phyloP scores from a whole-genome alignment of 2,888 invertebrate species.

The Homarus gammarus region DNA sequence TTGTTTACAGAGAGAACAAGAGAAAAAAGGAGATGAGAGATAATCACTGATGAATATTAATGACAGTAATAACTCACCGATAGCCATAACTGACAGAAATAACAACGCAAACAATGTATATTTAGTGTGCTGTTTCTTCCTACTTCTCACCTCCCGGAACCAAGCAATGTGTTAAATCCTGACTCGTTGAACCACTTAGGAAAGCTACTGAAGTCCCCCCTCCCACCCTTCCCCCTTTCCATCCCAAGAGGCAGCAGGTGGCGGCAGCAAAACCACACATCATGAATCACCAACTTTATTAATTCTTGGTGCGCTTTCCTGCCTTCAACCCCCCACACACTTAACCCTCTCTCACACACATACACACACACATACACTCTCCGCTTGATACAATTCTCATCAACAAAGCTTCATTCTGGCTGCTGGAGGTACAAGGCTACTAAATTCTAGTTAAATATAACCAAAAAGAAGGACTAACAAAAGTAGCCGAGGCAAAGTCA shows the following conservation, averaged over 20 bases:
- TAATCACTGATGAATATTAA: too few relatives aligned
- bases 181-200: conserved; percentile 20
- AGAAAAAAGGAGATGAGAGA: too few relatives aligned
- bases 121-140: too few relatives aligned
- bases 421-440: conserved; percentile 6
- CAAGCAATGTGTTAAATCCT: background rate
- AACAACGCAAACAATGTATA: too few relatives aligned
- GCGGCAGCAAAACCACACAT: background rate
- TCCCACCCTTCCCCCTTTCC: too few relatives aligned
- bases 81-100: too few relatives aligned
- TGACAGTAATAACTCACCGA: too few relatives aligned
- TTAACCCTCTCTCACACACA: conserved; percentile 29
- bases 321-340: conserved; percentile 13
- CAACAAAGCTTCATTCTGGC: conserved; percentile 23
- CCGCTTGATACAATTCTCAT: conserved; percentile 37
- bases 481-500: conserved; percentile 53
- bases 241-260: background rate
- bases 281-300: conserved; percentile 18
- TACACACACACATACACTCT: background rate
- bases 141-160: too few relatives aligned
- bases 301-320: background rate
- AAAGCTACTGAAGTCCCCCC: conserved; percentile 19
- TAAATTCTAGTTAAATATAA: conserved; percentile 51
- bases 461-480: conserved; percentile 39
- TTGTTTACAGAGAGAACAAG: too few relatives aligned